Conservation (phyloP, 2,888 invertebrate species). For the Lymantria monacha region DNA sequence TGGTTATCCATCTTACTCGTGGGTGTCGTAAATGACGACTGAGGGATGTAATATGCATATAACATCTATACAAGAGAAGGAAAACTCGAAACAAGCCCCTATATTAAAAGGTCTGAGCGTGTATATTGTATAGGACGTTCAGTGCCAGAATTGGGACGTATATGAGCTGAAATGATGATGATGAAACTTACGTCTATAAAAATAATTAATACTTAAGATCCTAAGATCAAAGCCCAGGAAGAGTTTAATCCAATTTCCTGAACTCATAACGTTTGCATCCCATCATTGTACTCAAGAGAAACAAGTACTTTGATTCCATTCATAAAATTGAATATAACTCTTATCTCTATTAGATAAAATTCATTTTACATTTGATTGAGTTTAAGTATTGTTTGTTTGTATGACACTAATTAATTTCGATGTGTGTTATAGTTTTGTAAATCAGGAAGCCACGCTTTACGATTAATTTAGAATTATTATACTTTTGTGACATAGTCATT, state of each 20-base stretch:
- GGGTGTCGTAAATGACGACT: too few relatives aligned
- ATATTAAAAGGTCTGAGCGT: too few relatives aligned
- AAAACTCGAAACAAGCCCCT: too few relatives aligned
- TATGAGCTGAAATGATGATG: too few relatives aligned
- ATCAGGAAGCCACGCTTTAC: conserved; percentile 10
- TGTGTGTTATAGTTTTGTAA: conserved; percentile 23
- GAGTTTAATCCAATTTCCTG: conserved; percentile 54
- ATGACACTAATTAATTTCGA: conserved; percentile 30
- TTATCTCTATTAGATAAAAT: conserved; percentile 5
- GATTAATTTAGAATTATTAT: neutral
- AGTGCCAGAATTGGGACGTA: too few relatives aligned
- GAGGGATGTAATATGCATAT: too few relatives aligned
- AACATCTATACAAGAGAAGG: too few relatives aligned
- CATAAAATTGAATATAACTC: conserved; percentile 1
- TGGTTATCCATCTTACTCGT: too few relatives aligned
- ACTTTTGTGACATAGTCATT: too few relatives aligned
- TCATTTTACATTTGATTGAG: conserved; percentile 2
- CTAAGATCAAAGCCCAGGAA: conserved; percentile 62
- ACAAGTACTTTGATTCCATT: neutral
- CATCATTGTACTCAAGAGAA: conserved; percentile 14
- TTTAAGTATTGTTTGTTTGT: conserved; percentile 6
- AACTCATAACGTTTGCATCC: conserved; percentile 19
- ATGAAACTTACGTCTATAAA: too few relatives aligned
- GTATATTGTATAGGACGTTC: too few relatives aligned
- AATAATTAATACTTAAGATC: too few relatives aligned